A percentile compares a stretch with the other conserved stretches of the same genome.
Evolutionary conservation across 1,140 invertebrate genomes (phyloP).

Genomic region (Lepidurus apus): DNA sequence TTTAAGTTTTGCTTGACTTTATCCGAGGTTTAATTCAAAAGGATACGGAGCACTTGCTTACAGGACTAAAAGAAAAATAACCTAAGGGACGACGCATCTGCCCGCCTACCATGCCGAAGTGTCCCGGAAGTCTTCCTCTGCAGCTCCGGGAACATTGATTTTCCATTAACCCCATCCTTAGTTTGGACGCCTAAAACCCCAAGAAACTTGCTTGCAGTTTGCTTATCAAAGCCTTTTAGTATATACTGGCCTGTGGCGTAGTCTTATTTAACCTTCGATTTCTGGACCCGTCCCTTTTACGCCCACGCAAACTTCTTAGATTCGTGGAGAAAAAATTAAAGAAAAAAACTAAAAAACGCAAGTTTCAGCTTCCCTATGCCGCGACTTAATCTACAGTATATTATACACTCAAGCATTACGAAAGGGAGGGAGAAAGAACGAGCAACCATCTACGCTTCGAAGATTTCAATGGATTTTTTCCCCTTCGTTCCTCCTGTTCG

Average conservation of each 20-base stretch:
- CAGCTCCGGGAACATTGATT: slow-evolving; percentile 10
- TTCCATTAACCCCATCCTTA: slow-evolving; percentile 16
- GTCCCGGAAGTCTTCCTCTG: slow-evolving; percentile 10
- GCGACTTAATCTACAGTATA: too few species aligned
- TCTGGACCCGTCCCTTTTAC: neutral
- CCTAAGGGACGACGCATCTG: neutral
- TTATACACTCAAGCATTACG: too few species aligned
- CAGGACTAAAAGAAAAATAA: neutral
- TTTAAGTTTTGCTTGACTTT: too few species aligned
- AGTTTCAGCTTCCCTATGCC: too few species aligned
- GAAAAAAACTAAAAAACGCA: too few species aligned
- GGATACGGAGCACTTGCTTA: neutral
- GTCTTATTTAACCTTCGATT: slow-evolving; percentile 5
- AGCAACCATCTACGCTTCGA: too few species aligned
- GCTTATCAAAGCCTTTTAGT: slow-evolving; percentile 10
- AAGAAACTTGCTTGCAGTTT: slow-evolving; percentile 10
- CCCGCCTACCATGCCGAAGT: neutral
- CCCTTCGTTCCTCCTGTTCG: too few species aligned
- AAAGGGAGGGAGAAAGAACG: too few species aligned
- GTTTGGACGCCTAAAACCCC: neutral
- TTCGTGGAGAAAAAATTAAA: too few species aligned
- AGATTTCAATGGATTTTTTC: too few species aligned
- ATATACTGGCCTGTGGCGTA: neutral
- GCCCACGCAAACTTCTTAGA: too few species aligned
- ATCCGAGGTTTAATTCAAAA: too few species aligned